These are phyloP conservation scores for Collichthys lucidus DNA, from an alignment of 2,113 vertebrate species.

Conservation along the genomic window DNA sequence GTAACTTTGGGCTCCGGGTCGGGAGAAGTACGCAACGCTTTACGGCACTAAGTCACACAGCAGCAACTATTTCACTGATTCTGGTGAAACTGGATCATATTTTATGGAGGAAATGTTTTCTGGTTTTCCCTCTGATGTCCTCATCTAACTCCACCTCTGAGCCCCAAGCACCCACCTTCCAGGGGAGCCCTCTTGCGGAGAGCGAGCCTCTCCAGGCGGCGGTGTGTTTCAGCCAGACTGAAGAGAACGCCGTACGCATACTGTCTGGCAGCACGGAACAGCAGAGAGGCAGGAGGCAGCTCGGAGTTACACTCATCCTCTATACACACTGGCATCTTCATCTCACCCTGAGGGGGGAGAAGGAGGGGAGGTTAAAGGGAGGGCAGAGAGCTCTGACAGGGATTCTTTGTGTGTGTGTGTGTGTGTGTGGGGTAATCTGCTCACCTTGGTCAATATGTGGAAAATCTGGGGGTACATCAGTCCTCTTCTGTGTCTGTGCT, in stretches of 20 bases:
- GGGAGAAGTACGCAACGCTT: no score
- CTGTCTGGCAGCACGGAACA: slow-evolving; percentile 90
- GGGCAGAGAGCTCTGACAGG: not conserved
- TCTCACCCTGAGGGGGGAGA: slow-evolving; percentile 86
- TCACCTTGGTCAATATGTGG: slow-evolving; percentile 93
- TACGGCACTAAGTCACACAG: no score
- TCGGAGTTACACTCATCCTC: slow-evolving; percentile 93
- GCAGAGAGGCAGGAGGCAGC: slow-evolving; percentile 89
- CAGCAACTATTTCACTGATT: no score
- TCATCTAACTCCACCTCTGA: not conserved
- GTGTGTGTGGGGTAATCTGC: not conserved
- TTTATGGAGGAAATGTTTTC: no score
- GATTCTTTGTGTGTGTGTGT: no score
- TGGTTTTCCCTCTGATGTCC: no score
- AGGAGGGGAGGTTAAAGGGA: not conserved
- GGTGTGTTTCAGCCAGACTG: slow-evolving; percentile 92
- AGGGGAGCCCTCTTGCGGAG: slow-evolving; percentile 87
- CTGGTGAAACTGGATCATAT: no score
- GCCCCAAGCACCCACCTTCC: slow-evolving; percentile 79
- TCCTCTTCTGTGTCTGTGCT: slow-evolving; percentile 92
- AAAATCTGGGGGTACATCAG: slow-evolving; percentile 95
- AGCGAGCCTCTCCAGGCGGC: slow-evolving; percentile 89
- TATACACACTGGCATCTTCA: slow-evolving; percentile 94
- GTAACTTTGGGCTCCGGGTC: no score
- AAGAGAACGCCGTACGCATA: slow-evolving; percentile 93